Conservation (phyloP, 2,113 vertebrate genomes). For the human region DNA sequence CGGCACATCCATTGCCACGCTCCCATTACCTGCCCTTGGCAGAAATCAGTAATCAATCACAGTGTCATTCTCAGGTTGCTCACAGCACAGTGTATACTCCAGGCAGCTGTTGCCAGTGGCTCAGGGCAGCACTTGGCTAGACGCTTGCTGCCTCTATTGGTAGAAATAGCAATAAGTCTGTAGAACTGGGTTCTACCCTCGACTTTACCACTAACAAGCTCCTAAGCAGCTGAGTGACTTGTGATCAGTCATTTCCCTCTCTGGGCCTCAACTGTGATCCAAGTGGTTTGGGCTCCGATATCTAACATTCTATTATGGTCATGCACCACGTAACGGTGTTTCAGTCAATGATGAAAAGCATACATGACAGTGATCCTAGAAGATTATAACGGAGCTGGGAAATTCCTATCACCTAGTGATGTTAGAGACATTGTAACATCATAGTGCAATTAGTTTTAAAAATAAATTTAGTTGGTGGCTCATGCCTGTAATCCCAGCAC, state of each 20-base stretch:
- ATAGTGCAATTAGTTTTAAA: background rate
- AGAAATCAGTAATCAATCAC: constrained; percentile 31
- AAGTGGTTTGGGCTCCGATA: background rate
- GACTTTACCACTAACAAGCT: background rate
- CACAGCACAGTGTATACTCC: background rate
- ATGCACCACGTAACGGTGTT: background rate
- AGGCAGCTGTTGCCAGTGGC: background rate
- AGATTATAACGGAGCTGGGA: background rate
- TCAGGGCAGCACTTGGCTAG: background rate
- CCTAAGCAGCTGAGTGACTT: background rate
- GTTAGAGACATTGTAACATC: background rate
- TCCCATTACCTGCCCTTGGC: background rate
- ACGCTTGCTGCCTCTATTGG: background rate
- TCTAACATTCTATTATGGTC: background rate
- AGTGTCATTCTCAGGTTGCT: background rate
- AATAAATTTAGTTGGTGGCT: no score
- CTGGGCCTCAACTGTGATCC: background rate
- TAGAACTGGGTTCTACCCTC: background rate
- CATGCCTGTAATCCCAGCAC: no score
- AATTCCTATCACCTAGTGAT: background rate
- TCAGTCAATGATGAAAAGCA: background rate
- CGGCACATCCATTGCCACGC: background rate
- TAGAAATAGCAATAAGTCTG: background rate
- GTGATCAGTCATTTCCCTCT: background rate
- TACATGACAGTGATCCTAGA: background rate